Evolutionary conservation across 2,797 vertebrate genomes (phyloP), one percentile per base, ranked within the genome.

Genomic region (Hippocampus kuda): DNA sequence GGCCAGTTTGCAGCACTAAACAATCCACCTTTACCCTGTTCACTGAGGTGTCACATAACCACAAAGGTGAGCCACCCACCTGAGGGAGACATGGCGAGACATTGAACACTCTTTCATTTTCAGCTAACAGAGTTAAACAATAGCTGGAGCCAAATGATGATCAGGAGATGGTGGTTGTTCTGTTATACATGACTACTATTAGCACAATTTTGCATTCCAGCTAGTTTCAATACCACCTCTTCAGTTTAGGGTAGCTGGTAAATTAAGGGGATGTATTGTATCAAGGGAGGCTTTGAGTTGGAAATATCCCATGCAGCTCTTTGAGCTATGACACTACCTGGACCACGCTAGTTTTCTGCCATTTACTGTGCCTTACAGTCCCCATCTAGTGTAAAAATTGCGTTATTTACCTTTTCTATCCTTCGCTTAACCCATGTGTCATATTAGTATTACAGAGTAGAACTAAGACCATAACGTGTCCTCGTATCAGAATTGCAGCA

Each of bases 21-120:
- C 66, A 85, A 76, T 86, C 82, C 89, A 93, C 93, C 93, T 94
- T 93, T 89, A 92, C 90, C 92, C 92, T 72, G 86, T 38, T 26
- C 71, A 67, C 68, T 42, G 71, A 74, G 75, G 79, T 34, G 83
- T 94, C 94, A 95, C 92, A 85, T 94, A 94, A 91, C 82, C 70
- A 26, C 62, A 41, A 34, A 85, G 77, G 85, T 85, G 78, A 78
- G 64, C 66, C 63, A 70, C 78, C 74, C 79, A 85, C 84, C 85
- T 84, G 81, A 67, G 41, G 18, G 61, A 57, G 66, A 66, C 67
- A 51, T 61, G 57, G 73, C 18, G 76, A 48, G 38, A 49, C 26
- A 16, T 66, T 30, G 65, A 22, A 70, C 26, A 30, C 6, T 15
- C 42, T 65, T 26, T 65, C 42, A 1, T 48, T 18, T 18, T 48